These are phyloP conservation scores for Symphodus melops DNA, from an alignment of 2,113 vertebrate genomes.

Conservation along the genomic window DNA sequence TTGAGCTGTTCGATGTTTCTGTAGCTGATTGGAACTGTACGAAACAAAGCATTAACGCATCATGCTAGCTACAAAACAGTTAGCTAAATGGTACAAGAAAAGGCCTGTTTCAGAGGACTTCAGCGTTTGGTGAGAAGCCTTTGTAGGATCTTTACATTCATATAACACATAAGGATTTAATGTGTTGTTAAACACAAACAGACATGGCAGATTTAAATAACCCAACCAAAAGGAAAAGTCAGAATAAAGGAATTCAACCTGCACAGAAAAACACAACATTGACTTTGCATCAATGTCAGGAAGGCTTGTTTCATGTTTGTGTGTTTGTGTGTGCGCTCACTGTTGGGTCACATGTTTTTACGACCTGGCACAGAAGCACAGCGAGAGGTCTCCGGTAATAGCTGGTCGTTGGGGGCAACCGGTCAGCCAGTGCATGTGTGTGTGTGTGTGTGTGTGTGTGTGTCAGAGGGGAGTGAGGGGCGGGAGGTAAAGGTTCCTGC, in stretches of 20 bases:
- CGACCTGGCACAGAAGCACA: conserved; percentile 52
- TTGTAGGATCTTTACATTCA: background rate
- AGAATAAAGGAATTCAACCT: background rate
- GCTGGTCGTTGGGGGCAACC: conserved; percentile 60
- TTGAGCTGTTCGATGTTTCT: too few relatives aligned
- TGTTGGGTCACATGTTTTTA: conserved; percentile 53
- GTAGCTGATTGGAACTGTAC: too few relatives aligned
- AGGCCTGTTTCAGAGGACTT: background rate
- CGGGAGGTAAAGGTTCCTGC: conserved; percentile 49
- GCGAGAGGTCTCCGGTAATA: conserved; percentile 62
- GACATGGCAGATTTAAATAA: background rate
- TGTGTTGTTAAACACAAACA: background rate
- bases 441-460: conserved; percentile 14
- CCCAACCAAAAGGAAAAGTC: background rate
- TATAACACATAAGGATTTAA: background rate
- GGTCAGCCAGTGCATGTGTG: conserved; percentile 37
- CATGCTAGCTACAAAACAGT: too few relatives aligned
- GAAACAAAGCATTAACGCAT: too few relatives aligned
- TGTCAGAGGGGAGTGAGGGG: conserved; percentile 24
- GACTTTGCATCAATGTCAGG: conserved; percentile 75
- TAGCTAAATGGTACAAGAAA: too few relatives aligned
- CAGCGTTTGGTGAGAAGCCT: background rate
- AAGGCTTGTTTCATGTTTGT: conserved; percentile 19
- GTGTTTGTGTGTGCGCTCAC: conserved; percentile 22
- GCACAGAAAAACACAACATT: conserved; percentile 22